phyloP scores from a whole-genome alignment of 1,140 invertebrate genomes.

The Papilio dardanus region DNA sequence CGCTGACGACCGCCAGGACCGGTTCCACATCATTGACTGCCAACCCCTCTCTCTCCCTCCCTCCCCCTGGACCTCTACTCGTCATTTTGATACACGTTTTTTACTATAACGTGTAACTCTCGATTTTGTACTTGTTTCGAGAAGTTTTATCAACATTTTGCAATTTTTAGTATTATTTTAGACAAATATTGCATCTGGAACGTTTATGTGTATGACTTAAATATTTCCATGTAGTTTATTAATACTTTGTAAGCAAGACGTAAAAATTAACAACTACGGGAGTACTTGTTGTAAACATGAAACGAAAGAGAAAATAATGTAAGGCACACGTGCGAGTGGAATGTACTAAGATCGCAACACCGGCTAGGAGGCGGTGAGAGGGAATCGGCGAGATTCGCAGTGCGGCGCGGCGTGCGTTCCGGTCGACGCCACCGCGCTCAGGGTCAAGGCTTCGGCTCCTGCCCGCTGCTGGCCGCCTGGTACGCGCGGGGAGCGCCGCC shows the following conservation, averaged over 20 bases:
- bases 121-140: conserved; percentile 57
- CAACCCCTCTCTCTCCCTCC: conserved; percentile 61
- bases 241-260: conserved; percentile 5
- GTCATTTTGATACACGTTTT: conserved; percentile 60
- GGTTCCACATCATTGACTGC: conserved; percentile 79
- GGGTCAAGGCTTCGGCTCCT: conserved; percentile 79
- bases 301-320: conserved; percentile 71
- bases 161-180: neutral
- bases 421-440: conserved; percentile 79
- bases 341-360: conserved; percentile 69
- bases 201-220: neutral
- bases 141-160: neutral
- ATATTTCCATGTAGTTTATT: neutral
- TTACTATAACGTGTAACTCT: conserved; percentile 65
- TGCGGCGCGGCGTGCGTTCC: conserved; percentile 75
- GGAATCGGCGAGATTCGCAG: conserved; percentile 73
- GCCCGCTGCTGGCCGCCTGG: conserved; percentile 73
- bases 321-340: conserved; percentile 65
- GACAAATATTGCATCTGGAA: neutral
- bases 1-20: conserved; percentile 66
- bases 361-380: conserved; percentile 65
- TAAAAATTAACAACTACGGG: conserved; percentile 11
- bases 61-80: conserved; percentile 56
- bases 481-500: conserved; percentile 55
- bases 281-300: conserved; percentile 26